phyloP scores from a whole-genome alignment of 2,888 invertebrate genomes.

The Epinotia brunnichana region DNA sequence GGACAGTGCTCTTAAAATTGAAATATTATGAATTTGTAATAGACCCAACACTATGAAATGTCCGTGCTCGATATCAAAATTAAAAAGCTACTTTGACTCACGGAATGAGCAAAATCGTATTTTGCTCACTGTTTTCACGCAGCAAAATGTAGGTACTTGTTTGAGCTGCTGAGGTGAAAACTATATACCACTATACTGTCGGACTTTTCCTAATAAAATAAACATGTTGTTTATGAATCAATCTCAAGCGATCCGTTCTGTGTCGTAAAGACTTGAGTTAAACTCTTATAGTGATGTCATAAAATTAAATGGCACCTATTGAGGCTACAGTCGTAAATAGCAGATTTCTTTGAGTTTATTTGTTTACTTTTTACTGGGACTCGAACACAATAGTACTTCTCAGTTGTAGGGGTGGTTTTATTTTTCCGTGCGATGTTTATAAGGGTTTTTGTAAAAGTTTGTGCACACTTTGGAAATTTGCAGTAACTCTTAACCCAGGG shows the following conservation, averaged over 20 bases:
- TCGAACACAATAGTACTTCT: slow-evolving; percentile 25
- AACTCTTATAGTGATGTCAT: slow-evolving; percentile 41
- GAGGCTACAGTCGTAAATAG: slow-evolving; percentile 36
- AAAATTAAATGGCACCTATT: slow-evolving; percentile 42
- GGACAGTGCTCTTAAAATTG: too few species aligned
- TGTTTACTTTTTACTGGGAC: slow-evolving; percentile 40
- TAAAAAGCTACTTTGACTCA: too few species aligned
- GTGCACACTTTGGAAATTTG: too few species aligned
- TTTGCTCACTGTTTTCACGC: too few species aligned
- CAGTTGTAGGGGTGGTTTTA: slow-evolving; percentile 8
- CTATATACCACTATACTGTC: background rate
- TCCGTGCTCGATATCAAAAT: too few species aligned
- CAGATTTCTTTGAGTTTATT: slow-evolving; percentile 44
- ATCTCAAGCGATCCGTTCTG: slow-evolving; percentile 30
- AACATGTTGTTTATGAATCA: slow-evolving; percentile 33
- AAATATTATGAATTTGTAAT: too few species aligned
- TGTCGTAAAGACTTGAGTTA: slow-evolving; percentile 35
- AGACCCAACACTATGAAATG: too few species aligned
- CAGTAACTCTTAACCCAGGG: too few species aligned
- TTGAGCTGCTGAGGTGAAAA: too few species aligned
- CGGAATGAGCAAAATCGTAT: too few species aligned
- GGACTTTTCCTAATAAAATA: slow-evolving; percentile 7
- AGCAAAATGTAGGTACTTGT: too few species aligned
- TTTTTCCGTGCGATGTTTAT: background rate
- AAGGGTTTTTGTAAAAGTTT: background rate